Evolutionary conservation across 2,113 vertebrate genomes (phyloP).

Genomic region (Cavia porcellus): DNA sequence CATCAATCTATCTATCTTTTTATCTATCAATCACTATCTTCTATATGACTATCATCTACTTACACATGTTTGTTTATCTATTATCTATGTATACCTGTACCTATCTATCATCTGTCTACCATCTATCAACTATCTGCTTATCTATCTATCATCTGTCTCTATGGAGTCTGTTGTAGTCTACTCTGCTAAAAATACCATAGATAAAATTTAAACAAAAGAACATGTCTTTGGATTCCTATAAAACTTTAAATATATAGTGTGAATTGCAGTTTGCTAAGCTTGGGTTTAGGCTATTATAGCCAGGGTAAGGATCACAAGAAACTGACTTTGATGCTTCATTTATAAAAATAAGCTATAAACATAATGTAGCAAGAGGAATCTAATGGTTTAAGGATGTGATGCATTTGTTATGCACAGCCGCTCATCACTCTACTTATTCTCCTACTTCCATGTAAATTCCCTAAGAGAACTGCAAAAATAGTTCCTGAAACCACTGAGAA

Average conservation of each 20-base stretch:
- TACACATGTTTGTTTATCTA: too few relatives aligned
- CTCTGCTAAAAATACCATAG: background rate
- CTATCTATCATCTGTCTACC: background rate
- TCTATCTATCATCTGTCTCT: background rate
- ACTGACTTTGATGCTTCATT: background rate
- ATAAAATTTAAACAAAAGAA: background rate
- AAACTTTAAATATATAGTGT: background rate
- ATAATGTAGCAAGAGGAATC: background rate
- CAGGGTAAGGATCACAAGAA: background rate
- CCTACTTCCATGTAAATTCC: background rate
- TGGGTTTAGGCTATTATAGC: background rate
- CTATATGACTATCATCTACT: background rate
- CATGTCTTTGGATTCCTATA: background rate
- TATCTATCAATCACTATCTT: too few relatives aligned
- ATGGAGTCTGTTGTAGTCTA: background rate
- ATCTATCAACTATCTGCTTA: background rate
- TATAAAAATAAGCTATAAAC: background rate
- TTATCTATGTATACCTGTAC: background rate
- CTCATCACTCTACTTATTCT: accelerated
- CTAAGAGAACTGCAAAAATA: background rate
- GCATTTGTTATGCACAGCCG: background rate
- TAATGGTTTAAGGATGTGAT: background rate
- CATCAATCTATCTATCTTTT: background rate
- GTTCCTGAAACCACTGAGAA: background rate
- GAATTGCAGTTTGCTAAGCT: background rate